A percentile compares a stretch with the other conserved stretches of the same genome.
phyloP scores from a whole-genome alignment of 2,888 invertebrate species.

The Troglohyphantes excavatus region DNA sequence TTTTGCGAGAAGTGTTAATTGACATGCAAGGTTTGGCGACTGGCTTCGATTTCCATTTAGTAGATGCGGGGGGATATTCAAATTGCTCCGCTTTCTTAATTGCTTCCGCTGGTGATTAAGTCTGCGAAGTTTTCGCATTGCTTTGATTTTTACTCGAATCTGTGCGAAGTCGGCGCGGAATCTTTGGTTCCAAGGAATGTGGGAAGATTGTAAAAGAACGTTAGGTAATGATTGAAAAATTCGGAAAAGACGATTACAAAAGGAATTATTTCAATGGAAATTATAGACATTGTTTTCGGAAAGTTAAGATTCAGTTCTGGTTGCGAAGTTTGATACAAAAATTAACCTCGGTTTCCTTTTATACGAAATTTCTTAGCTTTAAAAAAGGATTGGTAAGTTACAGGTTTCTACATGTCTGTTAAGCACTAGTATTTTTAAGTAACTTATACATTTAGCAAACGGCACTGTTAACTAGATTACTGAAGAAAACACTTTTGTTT shows the following conservation, averaged over 20 bases:
- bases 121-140: slow-evolving; percentile 49
- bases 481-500: too few species aligned
- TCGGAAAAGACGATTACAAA: background rate
- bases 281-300: background rate
- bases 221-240: background rate
- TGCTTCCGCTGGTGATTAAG: slow-evolving; percentile 69
- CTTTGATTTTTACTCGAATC: slow-evolving; percentile 69
- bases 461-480: too few species aligned
- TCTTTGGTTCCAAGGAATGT: background rate
- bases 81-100: slow-evolving; percentile 68
- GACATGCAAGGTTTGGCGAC: slow-evolving; percentile 55
- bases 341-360: too few species aligned
- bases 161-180: background rate
- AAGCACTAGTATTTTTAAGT: too few species aligned
- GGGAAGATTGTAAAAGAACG: background rate
- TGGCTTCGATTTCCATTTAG: slow-evolving; percentile 58
- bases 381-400: too few species aligned
- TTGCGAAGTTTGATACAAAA: background rate
- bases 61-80: slow-evolving; percentile 26
- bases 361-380: too few species aligned
- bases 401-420: too few species aligned
- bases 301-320: background rate
- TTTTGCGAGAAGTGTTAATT: slow-evolving; percentile 75
- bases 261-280: background rate
- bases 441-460: too few species aligned